These are phyloP conservation scores for Psittacula cyanocephala DNA, from an alignment of 2,113 vertebrate species.

Conservation along the genomic window DNA sequence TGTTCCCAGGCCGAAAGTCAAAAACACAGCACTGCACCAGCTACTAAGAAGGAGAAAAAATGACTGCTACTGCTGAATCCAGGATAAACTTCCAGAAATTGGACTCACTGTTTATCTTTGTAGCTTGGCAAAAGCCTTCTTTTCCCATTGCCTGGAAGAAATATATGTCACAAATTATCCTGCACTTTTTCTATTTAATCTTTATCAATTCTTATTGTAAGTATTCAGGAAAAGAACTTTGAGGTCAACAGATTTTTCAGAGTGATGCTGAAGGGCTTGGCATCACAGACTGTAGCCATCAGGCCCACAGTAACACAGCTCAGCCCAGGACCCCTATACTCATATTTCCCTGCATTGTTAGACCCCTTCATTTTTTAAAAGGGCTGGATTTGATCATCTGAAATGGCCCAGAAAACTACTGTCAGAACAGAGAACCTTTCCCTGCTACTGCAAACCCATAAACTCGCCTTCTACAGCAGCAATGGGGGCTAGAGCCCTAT, in stretches of 20 bases:
- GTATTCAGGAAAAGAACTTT: background rate
- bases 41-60: too few species aligned
- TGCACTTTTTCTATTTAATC: background rate
- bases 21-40: too few species aligned
- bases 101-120: background rate
- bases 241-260: background rate
- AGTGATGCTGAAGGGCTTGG: background rate
- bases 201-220: background rate
- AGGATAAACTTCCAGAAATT: background rate
- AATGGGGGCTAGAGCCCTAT: background rate
- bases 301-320: background rate
- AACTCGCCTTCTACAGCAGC: background rate
- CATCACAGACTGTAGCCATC: background rate
- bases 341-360: rapidly evolving
- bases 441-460: background rate
- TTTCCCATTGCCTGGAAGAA: background rate
- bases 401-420: background rate
- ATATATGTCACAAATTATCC: background rate
- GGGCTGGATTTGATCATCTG: background rate
- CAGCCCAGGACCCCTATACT: background rate
- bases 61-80: too few species aligned
- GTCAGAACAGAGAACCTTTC: background rate
- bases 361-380: background rate
- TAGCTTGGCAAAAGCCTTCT: background rate
- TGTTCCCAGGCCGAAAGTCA: too few species aligned